Evolutionary conservation across 2,113 vertebrate species (phyloP).

Genomic region (Podarcis muralis): DNA sequence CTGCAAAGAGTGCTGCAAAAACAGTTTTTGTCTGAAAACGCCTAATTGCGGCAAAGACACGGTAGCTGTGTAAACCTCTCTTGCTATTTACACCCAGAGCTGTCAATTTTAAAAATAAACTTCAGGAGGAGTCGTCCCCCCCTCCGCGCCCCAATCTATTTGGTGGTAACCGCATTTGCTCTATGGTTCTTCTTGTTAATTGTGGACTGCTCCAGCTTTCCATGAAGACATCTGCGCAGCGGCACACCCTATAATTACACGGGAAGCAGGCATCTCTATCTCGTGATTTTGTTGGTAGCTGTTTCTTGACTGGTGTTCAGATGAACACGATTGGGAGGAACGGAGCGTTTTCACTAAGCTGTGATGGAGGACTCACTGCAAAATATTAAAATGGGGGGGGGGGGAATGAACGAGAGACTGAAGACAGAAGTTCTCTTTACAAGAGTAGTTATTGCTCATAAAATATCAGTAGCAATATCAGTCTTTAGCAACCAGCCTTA

Average conservation of each 20-base stretch:
- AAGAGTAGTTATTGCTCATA: neutral
- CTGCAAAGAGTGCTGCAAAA: conserved; percentile 28
- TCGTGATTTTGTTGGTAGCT: conserved; percentile 63
- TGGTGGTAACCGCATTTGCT: conserved; percentile 49
- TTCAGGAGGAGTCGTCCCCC: neutral
- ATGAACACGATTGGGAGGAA: neutral
- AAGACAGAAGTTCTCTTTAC: neutral
- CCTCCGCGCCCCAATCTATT: neutral
- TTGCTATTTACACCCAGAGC: conserved; percentile 65
- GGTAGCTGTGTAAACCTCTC: conserved; percentile 28
- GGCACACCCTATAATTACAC: conserved; percentile 88
- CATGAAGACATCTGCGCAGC: conserved; percentile 77
- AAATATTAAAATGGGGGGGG: neutral
- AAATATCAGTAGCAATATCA: neutral
- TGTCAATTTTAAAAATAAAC: conserved; percentile 65
- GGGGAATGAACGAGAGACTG: neutral
- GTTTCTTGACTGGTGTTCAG: neutral
- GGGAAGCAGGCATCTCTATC: conserved; percentile 72
- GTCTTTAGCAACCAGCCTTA: neutral
- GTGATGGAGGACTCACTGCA: fast-evolving
- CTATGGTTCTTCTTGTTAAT: conserved; percentile 61
- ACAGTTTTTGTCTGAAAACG: conserved; percentile 51
- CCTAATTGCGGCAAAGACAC: conserved; percentile 41
- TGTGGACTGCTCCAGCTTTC: conserved; percentile 55
- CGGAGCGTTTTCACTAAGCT: fast-evolving